Evolutionary conservation across 2,888 invertebrate species (phyloP).

Genomic region (Deilephila elpenor): DNA sequence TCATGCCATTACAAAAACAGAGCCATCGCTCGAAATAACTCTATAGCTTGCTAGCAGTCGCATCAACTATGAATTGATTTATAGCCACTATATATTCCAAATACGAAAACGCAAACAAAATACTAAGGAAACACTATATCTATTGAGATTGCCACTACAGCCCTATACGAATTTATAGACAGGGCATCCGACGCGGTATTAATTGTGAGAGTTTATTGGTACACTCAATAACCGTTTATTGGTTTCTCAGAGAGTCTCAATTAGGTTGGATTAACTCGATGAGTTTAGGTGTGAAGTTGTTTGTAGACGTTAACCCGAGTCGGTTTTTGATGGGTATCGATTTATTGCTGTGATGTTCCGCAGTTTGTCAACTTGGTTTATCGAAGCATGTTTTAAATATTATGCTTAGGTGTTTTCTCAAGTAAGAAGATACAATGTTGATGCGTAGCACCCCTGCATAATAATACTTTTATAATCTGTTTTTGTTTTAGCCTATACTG

Average conservation of each 20-base stretch:
- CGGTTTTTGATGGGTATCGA: neutral
- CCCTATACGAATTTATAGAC: slow-evolving; percentile 37
- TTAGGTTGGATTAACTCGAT: slow-evolving; percentile 73
- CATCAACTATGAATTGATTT: neutral
- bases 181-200: slow-evolving; percentile 54
- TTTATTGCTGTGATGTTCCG: neutral
- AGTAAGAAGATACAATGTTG: too few relatives aligned
- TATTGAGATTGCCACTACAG: neutral
- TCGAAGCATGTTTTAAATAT: too few relatives aligned
- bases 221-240: slow-evolving; percentile 77
- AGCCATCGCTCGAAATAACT: too few relatives aligned
- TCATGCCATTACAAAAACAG: too few relatives aligned
- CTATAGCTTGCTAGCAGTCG: too few relatives aligned
- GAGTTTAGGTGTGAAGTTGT: slow-evolving; percentile 60
- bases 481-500: too few relatives aligned
- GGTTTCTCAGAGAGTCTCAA: slow-evolving; percentile 77
- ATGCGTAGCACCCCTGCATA: too few relatives aligned
- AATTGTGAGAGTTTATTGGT: slow-evolving; percentile 75
- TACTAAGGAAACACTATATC: slow-evolving; percentile 8
- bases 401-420: too few relatives aligned
- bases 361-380: too few relatives aligned
- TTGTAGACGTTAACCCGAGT: slow-evolving; percentile 19
- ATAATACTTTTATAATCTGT: too few relatives aligned
- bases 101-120: slow-evolving; percentile 17
- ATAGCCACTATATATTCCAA: neutral